A percentile compares a stretch with the other conserved stretches of the same genome.
phyloP scores from a whole-genome alignment of 2,797 vertebrate genomes.

The Spinibarbus caldwelli region DNA sequence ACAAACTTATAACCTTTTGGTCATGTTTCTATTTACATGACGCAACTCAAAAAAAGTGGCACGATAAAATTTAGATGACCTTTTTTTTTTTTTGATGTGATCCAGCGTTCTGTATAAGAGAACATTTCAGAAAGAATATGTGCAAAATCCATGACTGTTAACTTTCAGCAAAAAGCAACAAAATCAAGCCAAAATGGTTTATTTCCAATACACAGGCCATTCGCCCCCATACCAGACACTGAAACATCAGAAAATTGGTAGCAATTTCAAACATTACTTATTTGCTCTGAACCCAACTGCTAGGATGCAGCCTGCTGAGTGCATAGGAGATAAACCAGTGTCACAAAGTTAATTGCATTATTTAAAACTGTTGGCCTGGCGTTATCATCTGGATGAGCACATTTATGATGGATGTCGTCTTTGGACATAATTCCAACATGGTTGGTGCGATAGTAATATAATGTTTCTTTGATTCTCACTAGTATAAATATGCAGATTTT shows the following conservation, averaged over 20 bases:
- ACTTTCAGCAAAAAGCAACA: constrained; percentile 7
- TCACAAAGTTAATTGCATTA: constrained; percentile 45
- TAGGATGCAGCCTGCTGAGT: constrained; percentile 9
- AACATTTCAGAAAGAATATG: background rate
- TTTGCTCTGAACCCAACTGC: constrained; percentile 1
- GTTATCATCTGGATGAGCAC: constrained; percentile 2
- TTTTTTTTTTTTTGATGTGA: background rate
- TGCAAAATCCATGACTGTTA: constrained; percentile 23
- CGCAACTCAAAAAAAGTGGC: background rate
- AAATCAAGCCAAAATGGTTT: background rate
- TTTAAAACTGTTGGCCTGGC: constrained; percentile 11
- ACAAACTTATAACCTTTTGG: constrained; percentile 6
- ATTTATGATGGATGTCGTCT: background rate
- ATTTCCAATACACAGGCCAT: background rate
- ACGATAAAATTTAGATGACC: background rate
- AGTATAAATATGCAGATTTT: background rate
- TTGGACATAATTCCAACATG: background rate
- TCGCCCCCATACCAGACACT: background rate
- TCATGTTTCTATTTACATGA: constrained; percentile 8
- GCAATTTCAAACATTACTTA: constrained; percentile 33
- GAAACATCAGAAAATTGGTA: constrained; percentile 19
- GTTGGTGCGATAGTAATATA: background rate
- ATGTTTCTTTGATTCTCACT: background rate
- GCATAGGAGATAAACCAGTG: constrained; percentile 28
- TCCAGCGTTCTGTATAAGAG: background rate